A percentile compares a stretch with the other conserved stretches of the same genome.
Conservation (phyloP, 2,888 invertebrate genomes). For the Drosophila mulleri region DNA sequence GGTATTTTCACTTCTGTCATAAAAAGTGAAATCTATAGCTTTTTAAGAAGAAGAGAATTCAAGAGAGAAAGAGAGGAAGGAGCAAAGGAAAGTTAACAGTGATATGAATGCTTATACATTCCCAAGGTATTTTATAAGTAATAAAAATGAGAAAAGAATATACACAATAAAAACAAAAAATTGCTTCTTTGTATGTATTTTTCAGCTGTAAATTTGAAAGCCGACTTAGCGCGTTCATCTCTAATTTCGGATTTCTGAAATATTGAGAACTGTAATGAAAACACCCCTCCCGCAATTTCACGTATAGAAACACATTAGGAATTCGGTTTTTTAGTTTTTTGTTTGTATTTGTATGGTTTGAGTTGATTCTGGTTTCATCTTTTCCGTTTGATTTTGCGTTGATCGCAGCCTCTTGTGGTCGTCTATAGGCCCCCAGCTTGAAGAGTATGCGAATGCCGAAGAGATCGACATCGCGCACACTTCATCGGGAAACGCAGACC, state of each 20-base stretch:
- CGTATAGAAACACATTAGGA: slow-evolving; percentile 8
- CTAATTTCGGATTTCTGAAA: not conserved
- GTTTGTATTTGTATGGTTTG: not conserved
- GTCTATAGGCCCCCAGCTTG: slow-evolving; percentile 56
- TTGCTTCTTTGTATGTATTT: too few relatives aligned
- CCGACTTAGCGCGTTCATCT: not conserved
- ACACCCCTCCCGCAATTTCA: not conserved
- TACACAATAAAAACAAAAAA: too few relatives aligned
- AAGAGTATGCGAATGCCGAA: slow-evolving; percentile 15
- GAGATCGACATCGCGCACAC: slow-evolving; percentile 1
- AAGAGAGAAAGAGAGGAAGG: not conserved
- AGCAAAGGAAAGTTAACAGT: not conserved
- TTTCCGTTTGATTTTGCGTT: not conserved
- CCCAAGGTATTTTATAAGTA: not conserved
- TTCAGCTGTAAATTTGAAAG: not conserved
- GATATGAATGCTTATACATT: not conserved
- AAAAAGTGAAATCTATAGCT: not conserved
- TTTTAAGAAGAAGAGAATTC: not conserved
- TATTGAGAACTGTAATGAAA: not conserved
- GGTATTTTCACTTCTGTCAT: not conserved
- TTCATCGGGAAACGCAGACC: slow-evolving; percentile 39
- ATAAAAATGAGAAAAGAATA: not conserved
- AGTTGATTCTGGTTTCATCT: slow-evolving; percentile 47
- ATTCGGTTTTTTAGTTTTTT: slow-evolving; percentile 19
- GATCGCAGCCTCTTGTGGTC: slow-evolving; percentile 52